Evolutionary conservation across 1,140 invertebrate genomes (phyloP).

Genomic region (Panagrolaimus sp.): DNA sequence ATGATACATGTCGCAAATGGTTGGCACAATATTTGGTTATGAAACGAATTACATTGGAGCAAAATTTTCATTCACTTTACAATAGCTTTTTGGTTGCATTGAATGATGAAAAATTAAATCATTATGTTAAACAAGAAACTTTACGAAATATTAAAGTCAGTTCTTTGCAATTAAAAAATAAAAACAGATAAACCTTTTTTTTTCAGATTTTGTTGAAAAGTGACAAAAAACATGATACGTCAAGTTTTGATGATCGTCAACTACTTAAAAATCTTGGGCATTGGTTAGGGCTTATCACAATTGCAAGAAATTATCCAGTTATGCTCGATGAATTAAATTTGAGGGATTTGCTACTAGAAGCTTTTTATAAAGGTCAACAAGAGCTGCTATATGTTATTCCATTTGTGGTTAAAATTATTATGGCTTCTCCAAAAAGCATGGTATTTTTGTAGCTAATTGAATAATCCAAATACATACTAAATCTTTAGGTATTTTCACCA

Average conservation of each 20-base stretch:
- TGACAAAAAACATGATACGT: constrained; percentile 79
- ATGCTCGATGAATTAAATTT: constrained; percentile 76
- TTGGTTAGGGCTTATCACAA: constrained; percentile 93
- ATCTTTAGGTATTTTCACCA: constrained; percentile 69
- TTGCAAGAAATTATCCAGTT: constrained; percentile 89
- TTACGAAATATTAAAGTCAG: constrained; percentile 80
- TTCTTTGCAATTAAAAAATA: too few species aligned
- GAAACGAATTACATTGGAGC: constrained; percentile 94
- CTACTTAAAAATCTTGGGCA: constrained; percentile 95
- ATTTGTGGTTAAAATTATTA: constrained; percentile 95
- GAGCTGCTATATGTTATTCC: constrained; percentile 96
- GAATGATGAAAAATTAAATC: constrained; percentile 74
- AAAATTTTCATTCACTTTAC: constrained; percentile 93
- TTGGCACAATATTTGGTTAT: constrained; percentile 94
- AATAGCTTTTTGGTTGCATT: constrained; percentile 88
- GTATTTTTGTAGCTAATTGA: constrained; percentile 72
- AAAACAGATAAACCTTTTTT: too few species aligned
- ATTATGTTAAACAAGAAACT: constrained; percentile 84
- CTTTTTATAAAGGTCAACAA: constrained; percentile 91
- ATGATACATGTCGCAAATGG: constrained; percentile 74
- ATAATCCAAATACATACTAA: too few species aligned
- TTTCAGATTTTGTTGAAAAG: constrained; percentile 73
- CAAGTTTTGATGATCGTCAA: constrained; percentile 84
- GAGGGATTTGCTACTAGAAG: constrained; percentile 87
- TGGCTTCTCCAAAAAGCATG: constrained; percentile 84